These are phyloP conservation scores for Nezara viridula DNA, from an alignment of 2,888 invertebrate genomes.

Conservation along the genomic window DNA sequence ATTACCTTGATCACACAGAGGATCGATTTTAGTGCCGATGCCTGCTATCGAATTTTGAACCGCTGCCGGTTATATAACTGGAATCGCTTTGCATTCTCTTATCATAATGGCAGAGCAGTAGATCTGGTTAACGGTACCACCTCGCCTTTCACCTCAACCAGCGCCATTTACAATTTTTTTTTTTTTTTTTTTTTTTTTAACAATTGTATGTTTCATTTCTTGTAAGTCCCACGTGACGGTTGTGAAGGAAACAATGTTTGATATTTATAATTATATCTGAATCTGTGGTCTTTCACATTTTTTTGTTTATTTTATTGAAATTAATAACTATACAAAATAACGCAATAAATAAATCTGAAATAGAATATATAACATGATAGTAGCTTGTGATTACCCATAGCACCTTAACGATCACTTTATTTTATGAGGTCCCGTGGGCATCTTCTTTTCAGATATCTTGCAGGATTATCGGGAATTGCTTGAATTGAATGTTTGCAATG, in stretches of 20 bases:
- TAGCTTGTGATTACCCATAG: too few species aligned
- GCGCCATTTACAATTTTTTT: too few species aligned
- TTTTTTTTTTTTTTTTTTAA: too few species aligned
- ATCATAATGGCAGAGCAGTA: slow-evolving; percentile 19
- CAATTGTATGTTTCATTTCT: not conserved
- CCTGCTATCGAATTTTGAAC: not conserved
- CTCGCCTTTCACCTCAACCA: slow-evolving; percentile 3
- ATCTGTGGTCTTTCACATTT: not conserved
- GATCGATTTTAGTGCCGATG: not conserved
- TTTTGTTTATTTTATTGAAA: too few species aligned
- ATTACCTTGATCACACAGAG: not conserved
- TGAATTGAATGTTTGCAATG: too few species aligned
- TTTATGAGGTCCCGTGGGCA: too few species aligned
- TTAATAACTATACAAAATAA: too few species aligned
- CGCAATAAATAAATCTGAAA: too few species aligned
- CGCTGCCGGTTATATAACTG: not conserved
- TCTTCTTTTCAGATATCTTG: too few species aligned
- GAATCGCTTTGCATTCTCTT: slow-evolving; percentile 36
- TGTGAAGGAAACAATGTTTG: not conserved
- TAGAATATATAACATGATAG: too few species aligned
- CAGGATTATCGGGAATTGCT: too few species aligned
- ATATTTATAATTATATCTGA: not conserved
- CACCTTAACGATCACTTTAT: too few species aligned
- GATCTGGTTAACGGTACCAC: not conserved
- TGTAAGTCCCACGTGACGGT: not conserved